A percentile compares a stretch with the other conserved stretches of the same genome.
These are phyloP conservation scores for Macquaria australasica DNA, from an alignment of 2,113 vertebrate species.

Conservation along the genomic window DNA sequence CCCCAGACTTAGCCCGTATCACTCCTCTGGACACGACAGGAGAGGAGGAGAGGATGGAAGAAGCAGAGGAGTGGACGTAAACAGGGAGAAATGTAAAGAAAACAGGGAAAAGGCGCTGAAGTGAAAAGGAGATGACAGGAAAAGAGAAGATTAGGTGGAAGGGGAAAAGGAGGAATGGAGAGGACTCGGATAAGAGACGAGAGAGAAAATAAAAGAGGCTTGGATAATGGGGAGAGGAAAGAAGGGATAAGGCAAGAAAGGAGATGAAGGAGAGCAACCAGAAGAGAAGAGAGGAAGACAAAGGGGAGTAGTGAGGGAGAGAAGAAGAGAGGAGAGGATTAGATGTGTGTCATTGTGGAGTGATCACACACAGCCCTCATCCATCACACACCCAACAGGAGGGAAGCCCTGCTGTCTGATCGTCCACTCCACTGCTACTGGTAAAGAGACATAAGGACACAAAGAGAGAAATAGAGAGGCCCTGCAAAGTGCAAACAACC, in stretches of 20 bases:
- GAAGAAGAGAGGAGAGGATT: conserved; percentile 27
- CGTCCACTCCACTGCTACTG: conserved; percentile 31
- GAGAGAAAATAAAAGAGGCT: not conserved
- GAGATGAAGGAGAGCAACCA: not conserved
- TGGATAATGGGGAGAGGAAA: not conserved
- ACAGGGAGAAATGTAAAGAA: not conserved
- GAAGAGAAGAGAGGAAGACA: not conserved
- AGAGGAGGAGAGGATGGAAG: not conserved
- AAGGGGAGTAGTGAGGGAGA: not conserved
- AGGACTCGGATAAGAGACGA: not conserved
- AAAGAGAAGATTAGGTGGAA: not conserved
- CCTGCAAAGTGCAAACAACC: not conserved
- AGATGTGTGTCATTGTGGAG: conserved; percentile 37
- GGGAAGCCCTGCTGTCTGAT: conserved; percentile 66
- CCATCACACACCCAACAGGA: conserved; percentile 66
- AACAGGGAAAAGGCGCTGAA: not conserved
- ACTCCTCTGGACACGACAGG: conserved; percentile 67
- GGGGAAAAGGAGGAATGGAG: not conserved
- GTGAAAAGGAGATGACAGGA: not conserved
- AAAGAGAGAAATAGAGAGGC: not conserved
- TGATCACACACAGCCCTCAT: conserved; percentile 56
- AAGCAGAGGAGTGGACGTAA: not conserved
- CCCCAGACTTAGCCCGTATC: conserved; percentile 70
- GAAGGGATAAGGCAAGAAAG: not conserved
- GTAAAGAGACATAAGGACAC: not conserved